Conservation (phyloP, 2,888 invertebrate genomes). For the Pseudolycoriella hygida region DNA sequence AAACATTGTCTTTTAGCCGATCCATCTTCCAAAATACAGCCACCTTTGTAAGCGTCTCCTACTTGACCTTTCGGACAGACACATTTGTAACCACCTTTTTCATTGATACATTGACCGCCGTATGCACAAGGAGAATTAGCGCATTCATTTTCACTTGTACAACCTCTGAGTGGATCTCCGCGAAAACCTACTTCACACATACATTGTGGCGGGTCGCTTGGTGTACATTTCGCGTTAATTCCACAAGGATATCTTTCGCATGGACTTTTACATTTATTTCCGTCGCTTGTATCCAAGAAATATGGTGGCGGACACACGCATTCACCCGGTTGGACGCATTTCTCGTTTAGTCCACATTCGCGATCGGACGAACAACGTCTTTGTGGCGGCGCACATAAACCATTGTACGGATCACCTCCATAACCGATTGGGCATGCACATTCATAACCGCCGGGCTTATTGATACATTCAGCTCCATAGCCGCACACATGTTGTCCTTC, state of each 20-base stretch:
- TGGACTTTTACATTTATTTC: slow-evolving; percentile 79
- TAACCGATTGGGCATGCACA: slow-evolving; percentile 71
- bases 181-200: slow-evolving; percentile 75
- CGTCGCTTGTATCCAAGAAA: slow-evolving; percentile 65
- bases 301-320: slow-evolving; percentile 84
- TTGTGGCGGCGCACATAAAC: slow-evolving; percentile 65
- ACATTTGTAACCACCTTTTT: slow-evolving; percentile 72
- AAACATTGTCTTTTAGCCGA: slow-evolving; percentile 47
- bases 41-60: slow-evolving; percentile 71
- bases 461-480: slow-evolving; percentile 73
- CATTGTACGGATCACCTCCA: slow-evolving; percentile 42
- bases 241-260: slow-evolving; percentile 83
- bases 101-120: slow-evolving; percentile 76
- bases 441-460: slow-evolving; percentile 56
- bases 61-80: slow-evolving; percentile 66
- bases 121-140: slow-evolving; percentile 66
- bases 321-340: slow-evolving; percentile 80
- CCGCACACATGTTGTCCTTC: slow-evolving; percentile 63
- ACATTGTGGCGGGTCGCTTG: slow-evolving; percentile 76
- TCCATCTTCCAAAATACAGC: slow-evolving; percentile 45
- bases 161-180: slow-evolving; percentile 71
- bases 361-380: slow-evolving; percentile 64
- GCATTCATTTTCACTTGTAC: slow-evolving; percentile 76
- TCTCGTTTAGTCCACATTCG: slow-evolving; percentile 73
- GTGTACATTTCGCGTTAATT: slow-evolving; percentile 76